These are phyloP conservation scores for human (Homo sapiens) DNA, from an alignment of 2,113 vertebrate genomes.

Conservation along the genomic window DNA sequence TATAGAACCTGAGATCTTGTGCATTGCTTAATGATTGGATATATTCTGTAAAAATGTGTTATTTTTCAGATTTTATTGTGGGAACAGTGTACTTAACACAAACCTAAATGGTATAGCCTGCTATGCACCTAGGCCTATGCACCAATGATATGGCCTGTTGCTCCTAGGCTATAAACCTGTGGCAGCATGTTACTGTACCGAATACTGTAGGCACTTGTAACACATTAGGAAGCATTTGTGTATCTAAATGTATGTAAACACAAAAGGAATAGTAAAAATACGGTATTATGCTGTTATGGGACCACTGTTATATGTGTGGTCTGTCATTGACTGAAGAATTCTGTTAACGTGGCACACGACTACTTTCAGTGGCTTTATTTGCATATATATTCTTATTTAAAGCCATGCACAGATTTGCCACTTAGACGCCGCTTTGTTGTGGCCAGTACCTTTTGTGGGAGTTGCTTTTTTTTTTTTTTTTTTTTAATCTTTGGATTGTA, in stretches of 20 bases:
- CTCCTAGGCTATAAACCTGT: not conserved
- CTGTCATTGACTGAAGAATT: not conserved
- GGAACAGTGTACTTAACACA: not conserved
- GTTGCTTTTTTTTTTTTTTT: not conserved
- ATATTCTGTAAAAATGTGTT: not conserved
- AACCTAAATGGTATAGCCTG: not conserved
- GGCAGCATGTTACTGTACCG: not conserved
- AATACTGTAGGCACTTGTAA: not conserved
- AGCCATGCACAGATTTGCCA: not conserved
- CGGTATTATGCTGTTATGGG: not conserved
- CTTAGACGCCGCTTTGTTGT: not conserved
- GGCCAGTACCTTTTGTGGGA: not conserved
- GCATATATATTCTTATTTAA: not conserved
- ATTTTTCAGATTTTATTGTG: not conserved
- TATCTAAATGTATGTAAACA: not conserved
- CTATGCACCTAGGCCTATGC: not conserved
- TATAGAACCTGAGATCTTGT: not conserved
- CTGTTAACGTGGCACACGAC: not conserved
- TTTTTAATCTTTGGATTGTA: not conserved
- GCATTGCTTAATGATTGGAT: not conserved
- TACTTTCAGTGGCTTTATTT: conserved; percentile 13
- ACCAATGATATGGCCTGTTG: not conserved
- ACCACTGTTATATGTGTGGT: not conserved
- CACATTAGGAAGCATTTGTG: not conserved
- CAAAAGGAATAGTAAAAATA: not conserved